Evolutionary conservation across 2,888 invertebrate species (phyloP).

Genomic region (Eumacrocentrus americanus): DNA sequence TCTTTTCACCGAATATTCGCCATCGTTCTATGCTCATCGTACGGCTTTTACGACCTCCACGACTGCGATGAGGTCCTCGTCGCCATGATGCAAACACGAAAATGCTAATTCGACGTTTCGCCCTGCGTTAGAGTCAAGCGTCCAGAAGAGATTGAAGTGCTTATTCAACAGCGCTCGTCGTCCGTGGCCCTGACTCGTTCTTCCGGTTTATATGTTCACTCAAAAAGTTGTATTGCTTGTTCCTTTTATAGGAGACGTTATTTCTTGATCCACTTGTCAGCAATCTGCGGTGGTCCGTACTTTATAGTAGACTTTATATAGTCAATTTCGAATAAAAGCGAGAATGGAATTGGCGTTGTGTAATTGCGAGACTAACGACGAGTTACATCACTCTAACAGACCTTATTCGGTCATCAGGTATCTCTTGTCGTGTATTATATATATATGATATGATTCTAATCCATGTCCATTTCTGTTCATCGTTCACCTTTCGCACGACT

Average conservation of each 20-base stretch:
- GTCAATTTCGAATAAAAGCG: not conserved
- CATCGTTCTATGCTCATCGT: not conserved
- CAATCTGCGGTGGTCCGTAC: not conserved
- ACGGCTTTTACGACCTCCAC: not conserved
- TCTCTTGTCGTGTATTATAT: not conserved
- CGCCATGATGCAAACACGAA: conserved; percentile 33
- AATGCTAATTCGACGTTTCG: conserved; percentile 35
- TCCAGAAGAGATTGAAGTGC: conserved; percentile 51
- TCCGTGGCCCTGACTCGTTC: conserved; percentile 36
- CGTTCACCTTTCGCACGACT: not conserved
- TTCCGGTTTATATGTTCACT: conserved; percentile 28
- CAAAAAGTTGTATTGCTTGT: conserved; percentile 9
- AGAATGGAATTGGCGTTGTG: conserved; percentile 11
- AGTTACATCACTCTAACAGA: conserved; percentile 18
- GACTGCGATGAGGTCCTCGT: too few species aligned
- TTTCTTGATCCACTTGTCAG: conserved; percentile 5
- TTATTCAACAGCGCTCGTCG: conserved; percentile 47
- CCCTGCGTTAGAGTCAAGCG: conserved; percentile 41
- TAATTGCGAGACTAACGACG: conserved; percentile 17
- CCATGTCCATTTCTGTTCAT: not conserved
- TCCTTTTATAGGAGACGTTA: not conserved
- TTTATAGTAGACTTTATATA: not conserved
- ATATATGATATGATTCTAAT: not conserved
- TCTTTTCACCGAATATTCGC: not conserved
- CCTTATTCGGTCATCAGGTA: conserved; percentile 17